A percentile compares a stretch with the other conserved stretches of the same genome.
phyloP scores from a whole-genome alignment of 2,888 invertebrate species.

The Stegana nigrithorax region DNA sequence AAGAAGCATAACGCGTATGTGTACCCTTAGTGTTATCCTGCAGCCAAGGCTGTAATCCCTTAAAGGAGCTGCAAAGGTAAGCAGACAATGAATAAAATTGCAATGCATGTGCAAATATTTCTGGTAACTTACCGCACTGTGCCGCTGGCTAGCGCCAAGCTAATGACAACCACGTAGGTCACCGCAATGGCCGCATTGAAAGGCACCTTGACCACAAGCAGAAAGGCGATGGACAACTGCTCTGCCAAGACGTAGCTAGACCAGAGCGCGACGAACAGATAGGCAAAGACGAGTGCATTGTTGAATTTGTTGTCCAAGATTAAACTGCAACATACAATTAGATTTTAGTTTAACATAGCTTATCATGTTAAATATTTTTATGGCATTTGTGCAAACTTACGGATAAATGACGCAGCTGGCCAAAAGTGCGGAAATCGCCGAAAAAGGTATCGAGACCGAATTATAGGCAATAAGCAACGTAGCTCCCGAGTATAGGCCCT shows the following conservation, averaged over 20 bases:
- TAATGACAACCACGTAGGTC: constrained; percentile 81
- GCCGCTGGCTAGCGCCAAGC: constrained; percentile 79
- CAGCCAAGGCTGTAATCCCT: constrained; percentile 84
- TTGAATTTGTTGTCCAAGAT: constrained; percentile 62
- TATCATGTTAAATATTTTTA: neutral
- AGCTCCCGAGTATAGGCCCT: constrained; percentile 89
- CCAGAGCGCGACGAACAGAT: constrained; percentile 81
- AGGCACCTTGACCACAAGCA: constrained; percentile 84
- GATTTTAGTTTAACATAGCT: neutral
- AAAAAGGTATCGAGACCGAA: constrained; percentile 84
- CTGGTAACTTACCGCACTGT: constrained; percentile 75
- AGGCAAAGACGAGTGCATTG: constrained; percentile 71
- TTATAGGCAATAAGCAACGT: constrained; percentile 85
- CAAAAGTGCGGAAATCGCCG: constrained; percentile 79
- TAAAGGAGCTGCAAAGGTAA: constrained; percentile 74
- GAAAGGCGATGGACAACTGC: constrained; percentile 83
- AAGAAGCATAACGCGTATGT: constrained; percentile 83
- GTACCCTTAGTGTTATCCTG: constrained; percentile 83
- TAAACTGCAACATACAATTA: constrained; percentile 53
- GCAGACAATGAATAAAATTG: neutral
- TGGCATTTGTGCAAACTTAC: constrained; percentile 68
- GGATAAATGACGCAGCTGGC: constrained; percentile 81
- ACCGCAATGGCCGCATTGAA: constrained; percentile 83
- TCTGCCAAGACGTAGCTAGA: constrained; percentile 87
- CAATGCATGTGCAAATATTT: neutral